These are phyloP conservation scores for Bembecia ichneumoniformis DNA, from an alignment of 2,888 invertebrate species.

Conservation along the genomic window DNA sequence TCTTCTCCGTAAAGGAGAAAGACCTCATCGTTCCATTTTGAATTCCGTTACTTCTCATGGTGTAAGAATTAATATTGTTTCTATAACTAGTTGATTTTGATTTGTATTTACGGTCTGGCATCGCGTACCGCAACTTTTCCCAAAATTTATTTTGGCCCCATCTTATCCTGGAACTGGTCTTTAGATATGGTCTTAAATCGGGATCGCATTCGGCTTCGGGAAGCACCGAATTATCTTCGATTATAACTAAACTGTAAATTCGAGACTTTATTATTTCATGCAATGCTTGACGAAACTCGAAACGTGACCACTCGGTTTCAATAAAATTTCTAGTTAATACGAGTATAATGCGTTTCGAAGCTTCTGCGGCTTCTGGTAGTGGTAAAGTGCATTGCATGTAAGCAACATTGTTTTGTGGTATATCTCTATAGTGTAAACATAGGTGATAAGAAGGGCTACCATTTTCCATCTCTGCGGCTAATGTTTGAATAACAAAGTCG, in stretches of 20 bases:
- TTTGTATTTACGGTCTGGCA: constrained; percentile 79
- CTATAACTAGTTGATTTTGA: constrained; percentile 75
- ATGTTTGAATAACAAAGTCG: constrained; percentile 88
- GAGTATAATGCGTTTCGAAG: constrained; percentile 87
- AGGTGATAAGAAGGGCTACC: constrained; percentile 84
- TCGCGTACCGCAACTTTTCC: constrained; percentile 90
- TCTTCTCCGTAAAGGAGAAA: constrained; percentile 72
- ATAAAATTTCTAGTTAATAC: constrained; percentile 90
- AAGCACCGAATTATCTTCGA: constrained; percentile 86
- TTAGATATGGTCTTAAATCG: constrained; percentile 89
- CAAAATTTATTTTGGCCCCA: constrained; percentile 95
- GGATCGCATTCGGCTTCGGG: constrained; percentile 88
- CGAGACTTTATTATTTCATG: constrained; percentile 89
- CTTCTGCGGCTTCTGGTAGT: constrained; percentile 89
- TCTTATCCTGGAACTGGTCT: constrained; percentile 86
- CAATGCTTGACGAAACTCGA: constrained; percentile 89
- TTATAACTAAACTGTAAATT: constrained; percentile 86
- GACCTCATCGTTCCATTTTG: constrained; percentile 74
- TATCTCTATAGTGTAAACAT: constrained; percentile 90
- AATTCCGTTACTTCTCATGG: constrained; percentile 75
- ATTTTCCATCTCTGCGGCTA: constrained; percentile 89
- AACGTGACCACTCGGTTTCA: constrained; percentile 93
- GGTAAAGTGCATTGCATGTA: constrained; percentile 81
- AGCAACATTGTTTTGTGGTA: constrained; percentile 78
- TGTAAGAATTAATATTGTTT: constrained; percentile 87